Evolutionary conservation across 2,797 vertebrate species (phyloP), one percentile per base, ranked within the genome.

Genomic region (Strix occidentalis): DNA sequence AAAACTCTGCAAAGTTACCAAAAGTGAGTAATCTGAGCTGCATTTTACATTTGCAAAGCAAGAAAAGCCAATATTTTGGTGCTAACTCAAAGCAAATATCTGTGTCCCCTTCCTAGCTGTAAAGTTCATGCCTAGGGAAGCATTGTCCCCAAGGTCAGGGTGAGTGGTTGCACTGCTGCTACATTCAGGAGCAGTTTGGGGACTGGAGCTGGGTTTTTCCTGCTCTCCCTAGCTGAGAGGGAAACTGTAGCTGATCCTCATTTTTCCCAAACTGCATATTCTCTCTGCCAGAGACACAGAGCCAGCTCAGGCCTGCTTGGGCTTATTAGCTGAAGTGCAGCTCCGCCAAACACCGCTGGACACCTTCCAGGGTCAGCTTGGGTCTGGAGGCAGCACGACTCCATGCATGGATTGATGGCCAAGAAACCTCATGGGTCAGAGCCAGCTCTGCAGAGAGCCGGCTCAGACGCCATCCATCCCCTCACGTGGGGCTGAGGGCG

Each of bases 381-480:
- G 92, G 87, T 80, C 90, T 95, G 87, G 71, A 94, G 64, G 87
- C 95, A 91, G 60, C 57, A 37, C 3, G 3, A 39, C 83, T 92
- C 77, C 90, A 39, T 0, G 0, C 50, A 18, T 25, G 14, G 66
- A 95, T 65, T 0, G 0, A 21, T 43, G 66, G 74, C 89, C 95
- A 91, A 50, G 86, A 88, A 92, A 74, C 68, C 45, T 90, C 1
- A 0, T 4, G 37, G 71, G 84, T 87, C 71, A 77, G 51, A 78
- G 80, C 69, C 87, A 90, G 75, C 70, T 69, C 72, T 71, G 13
- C 24, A 41, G 75, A 64, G 48, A 81, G 31, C 25, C 4, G 0
- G n/a, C 51, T 74, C 0, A 0, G 61, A 81, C 0, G 0, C 48
- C 5, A 0, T 81, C 86, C 48, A n/a, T 68, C 18, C 72, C 48